Percentiles rank a stretch among this genome's conserved stretches.
Evolutionary conservation across 1,140 invertebrate genomes (phyloP).

Genomic region (Pseudomyrmex cubaensis): DNA sequence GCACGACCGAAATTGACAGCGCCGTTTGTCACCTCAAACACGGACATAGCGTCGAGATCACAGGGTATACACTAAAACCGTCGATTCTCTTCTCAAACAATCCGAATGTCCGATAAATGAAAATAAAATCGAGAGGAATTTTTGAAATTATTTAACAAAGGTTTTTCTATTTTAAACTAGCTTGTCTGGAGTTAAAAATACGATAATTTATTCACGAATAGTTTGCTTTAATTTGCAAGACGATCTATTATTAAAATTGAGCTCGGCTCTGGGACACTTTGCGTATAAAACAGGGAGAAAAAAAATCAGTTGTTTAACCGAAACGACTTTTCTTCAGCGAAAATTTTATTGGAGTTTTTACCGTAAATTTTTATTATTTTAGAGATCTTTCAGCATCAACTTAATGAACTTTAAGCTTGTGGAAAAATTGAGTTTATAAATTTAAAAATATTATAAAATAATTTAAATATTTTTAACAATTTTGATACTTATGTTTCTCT

Average conservation of each 20-base stretch:
- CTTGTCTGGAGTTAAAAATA: neutral
- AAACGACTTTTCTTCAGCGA: neutral
- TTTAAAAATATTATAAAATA: too few species aligned
- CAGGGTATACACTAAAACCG: conserved; percentile 3
- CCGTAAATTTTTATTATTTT: conserved; percentile 7
- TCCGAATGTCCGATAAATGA: too few species aligned
- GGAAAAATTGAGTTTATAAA: too few species aligned
- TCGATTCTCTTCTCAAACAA: neutral
- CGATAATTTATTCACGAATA: neutral
- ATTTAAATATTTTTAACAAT: too few species aligned
- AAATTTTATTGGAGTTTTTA: neutral
- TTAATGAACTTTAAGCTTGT: too few species aligned
- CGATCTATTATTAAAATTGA: conserved; percentile 30
- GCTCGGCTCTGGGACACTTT: neutral
- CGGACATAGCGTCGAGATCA: neutral
- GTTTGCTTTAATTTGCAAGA: neutral
- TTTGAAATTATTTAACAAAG: neutral
- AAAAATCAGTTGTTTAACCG: neutral
- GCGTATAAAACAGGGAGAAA: neutral
- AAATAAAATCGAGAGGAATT: conserved; percentile 4
- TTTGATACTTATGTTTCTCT: too few species aligned
- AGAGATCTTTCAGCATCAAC: neutral
- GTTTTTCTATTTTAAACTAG: conserved; percentile 4
- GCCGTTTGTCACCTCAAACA: conserved; percentile 63
- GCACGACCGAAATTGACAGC: conserved; percentile 58